phyloP scores from a whole-genome alignment of 1,140 invertebrate species.

The Achatina immaculata region DNA sequence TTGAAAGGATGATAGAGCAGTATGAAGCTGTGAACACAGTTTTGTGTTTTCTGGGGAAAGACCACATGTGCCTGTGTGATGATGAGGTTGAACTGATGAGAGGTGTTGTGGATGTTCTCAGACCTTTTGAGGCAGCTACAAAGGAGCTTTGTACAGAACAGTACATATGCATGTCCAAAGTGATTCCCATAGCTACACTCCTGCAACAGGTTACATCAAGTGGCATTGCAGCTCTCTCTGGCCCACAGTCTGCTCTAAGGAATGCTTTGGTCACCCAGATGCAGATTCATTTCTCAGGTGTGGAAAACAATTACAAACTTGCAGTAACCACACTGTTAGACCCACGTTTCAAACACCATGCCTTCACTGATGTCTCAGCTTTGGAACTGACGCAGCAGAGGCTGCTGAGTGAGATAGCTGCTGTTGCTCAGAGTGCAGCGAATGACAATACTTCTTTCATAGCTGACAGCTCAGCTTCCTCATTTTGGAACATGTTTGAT shows the following conservation, averaged over 20 bases:
- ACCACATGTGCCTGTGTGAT: slow-evolving; percentile 40
- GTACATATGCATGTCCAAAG: slow-evolving; percentile 36
- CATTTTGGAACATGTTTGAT: slow-evolving; percentile 41
- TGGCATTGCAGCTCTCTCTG: slow-evolving; percentile 21
- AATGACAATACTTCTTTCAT: background rate
- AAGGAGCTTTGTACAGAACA: slow-evolving; percentile 32
- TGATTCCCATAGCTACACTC: slow-evolving; percentile 30
- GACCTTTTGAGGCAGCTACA: slow-evolving; percentile 34
- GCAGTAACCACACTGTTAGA: slow-evolving; percentile 31
- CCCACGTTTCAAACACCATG: slow-evolving; percentile 34
- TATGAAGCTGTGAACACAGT: slow-evolving; percentile 39
- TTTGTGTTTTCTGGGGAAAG: slow-evolving; percentile 31
- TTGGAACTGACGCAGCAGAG: slow-evolving; percentile 23
- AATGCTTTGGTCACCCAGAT: slow-evolving; percentile 35
- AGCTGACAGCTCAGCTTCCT: slow-evolving; percentile 4
- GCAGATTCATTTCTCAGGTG: slow-evolving; percentile 20
- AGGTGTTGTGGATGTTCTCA: slow-evolving; percentile 23
- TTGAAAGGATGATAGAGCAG: slow-evolving; percentile 33
- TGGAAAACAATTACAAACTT: slow-evolving; percentile 28
- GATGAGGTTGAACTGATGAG: slow-evolving; percentile 36
- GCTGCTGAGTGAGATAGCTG: background rate
- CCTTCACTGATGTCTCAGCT: slow-evolving; percentile 31
- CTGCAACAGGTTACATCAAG: slow-evolving; percentile 31
- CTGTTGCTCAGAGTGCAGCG: slow-evolving; percentile 4
- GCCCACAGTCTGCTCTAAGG: slow-evolving; percentile 33